Base-by-base conservation (phyloP, 1,140 invertebrate genomes). In the Archivesica marissinica region DNA sequence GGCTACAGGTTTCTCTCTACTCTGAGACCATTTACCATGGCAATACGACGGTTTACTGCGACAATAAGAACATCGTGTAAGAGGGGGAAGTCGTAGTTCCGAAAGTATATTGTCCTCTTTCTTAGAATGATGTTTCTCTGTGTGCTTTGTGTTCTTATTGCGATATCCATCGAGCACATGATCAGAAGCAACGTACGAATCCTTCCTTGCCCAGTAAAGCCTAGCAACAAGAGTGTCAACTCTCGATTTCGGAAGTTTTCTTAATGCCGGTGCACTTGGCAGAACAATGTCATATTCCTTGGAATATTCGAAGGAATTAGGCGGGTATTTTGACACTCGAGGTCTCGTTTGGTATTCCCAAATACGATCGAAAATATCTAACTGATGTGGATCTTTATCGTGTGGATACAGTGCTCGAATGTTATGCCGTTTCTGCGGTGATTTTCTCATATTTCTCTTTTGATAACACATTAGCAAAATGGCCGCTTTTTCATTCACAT, bases 221-320 rank as follows among this genome's bases (percentile, higher is more conserved):
- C 64, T 56, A 25, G 17, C 50, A 30, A 68, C 59, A n/a, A 64
- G 9, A 20, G 30, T n/a, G 44, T 70, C 50, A 3, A 66, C 30
- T 11, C 28, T 23, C 17, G 1, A 4, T 44, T 52, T 47, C 15
- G 47, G 30, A 23, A 70, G 64, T 23, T n/a, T 33, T 25, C n/a
- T 56, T 15, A 80, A 64, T 13, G 54, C 78, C 9, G 50, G 28
- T 13, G n/a, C 35, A 33, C 44, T 68, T 13, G 38, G 59, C 20
- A 80, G 41, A 28, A 68, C 78, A 13, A n/a, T 66, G 9, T 80
- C 50, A 28, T 80, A 68, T 50, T 54, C 15, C 25, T n/a, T 28
- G 15, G 20, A 47, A 47, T 68, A 68, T 35, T 66, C 59, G 30
- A 52, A 66, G 38, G 35, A 50, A 33, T 41, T 66, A 39, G 23